These are phyloP conservation scores for Synergus umbraculus DNA, from an alignment of 2,888 invertebrate species.

Conservation along the genomic window DNA sequence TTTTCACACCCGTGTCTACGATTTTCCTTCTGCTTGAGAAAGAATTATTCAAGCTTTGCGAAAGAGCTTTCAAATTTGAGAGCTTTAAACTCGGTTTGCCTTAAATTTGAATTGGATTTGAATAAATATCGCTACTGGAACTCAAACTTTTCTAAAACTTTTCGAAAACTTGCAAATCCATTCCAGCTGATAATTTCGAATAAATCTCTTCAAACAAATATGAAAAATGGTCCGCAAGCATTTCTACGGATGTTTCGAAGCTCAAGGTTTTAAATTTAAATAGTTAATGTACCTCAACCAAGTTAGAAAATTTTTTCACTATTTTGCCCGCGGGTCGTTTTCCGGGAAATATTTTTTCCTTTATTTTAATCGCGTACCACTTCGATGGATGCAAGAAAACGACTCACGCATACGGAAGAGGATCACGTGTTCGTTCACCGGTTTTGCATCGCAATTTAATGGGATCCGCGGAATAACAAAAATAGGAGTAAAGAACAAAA, in stretches of 20 bases:
- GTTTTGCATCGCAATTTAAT: conserved; percentile 12
- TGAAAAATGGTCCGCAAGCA: neutral
- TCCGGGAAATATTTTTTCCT: neutral
- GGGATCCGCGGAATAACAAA: neutral
- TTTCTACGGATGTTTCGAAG: neutral
- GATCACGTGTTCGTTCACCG: neutral
- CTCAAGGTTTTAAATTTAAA: neutral
- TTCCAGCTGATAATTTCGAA: neutral
- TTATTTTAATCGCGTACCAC: conserved; percentile 4
- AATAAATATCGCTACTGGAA: neutral
- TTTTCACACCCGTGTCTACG: neutral
- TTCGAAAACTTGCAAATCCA: too few relatives aligned
- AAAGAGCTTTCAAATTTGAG: neutral
- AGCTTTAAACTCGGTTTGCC: neutral
- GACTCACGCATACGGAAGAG: conserved; percentile 11
- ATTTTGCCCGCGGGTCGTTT: neutral
- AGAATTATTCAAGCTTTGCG: neutral
- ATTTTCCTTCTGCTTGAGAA: neutral
- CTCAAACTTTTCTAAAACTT: too few relatives aligned
- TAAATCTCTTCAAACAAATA: neutral
- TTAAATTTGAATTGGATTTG: neutral
- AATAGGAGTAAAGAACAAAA: neutral
- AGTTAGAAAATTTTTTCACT: neutral
- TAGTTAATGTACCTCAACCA: neutral
- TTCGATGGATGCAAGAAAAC: conserved; percentile 18